Base-by-base conservation (phyloP, 2,888 invertebrate species). In the Erebia ligea region DNA sequence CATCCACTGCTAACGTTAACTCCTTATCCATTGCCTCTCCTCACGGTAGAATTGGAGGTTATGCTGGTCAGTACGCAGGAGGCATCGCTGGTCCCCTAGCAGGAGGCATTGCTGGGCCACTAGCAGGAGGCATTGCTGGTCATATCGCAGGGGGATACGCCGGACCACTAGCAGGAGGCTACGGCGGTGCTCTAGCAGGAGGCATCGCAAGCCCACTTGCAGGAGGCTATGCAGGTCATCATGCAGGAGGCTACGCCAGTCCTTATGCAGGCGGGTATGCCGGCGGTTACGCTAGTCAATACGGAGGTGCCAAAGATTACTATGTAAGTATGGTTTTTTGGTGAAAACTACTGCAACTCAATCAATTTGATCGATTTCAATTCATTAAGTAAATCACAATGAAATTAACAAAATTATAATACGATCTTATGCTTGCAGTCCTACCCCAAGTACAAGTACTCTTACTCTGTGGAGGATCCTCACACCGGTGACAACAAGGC, bases 401-500 rank as follows among this genome's bases (percentile, higher is more conserved):
- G 19, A 56, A 56, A 56, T 56, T 3, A 21, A 8, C 17, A 59
- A 59, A 40, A 17, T 40, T 25, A 59, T 17, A 17, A 52, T 56
- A 54, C 9, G 45, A 11, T 45, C 11, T 70, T 25, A 25, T 25
- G 70, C 73, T 82, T 80, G 17, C 83, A 95, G 95, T 85, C 94
- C 66, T 94, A 95, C 81, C 95, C 95, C 63, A 94, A 95, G 83
- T 95, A 95, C 88, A 90, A 94, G 65, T 95, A 94, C 86, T 94
- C 94, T 0, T 95, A 95, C 85, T 94, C 95, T 72, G 95, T 94
- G 73, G 93, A 94, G 75, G 95, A 95, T 78, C 93, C 93, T 1
- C 94, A 95, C 80, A 95, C 95, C 71, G 95, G 95, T 15, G 95
- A 95, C 88, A 94, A 94, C 86, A 95, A 95, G 84, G 92, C 94